Percentiles rank a stretch among this genome's conserved stretches.
Evolutionary conservation across 2,888 invertebrate genomes (phyloP).

Genomic region (Ochropacha duplaris): DNA sequence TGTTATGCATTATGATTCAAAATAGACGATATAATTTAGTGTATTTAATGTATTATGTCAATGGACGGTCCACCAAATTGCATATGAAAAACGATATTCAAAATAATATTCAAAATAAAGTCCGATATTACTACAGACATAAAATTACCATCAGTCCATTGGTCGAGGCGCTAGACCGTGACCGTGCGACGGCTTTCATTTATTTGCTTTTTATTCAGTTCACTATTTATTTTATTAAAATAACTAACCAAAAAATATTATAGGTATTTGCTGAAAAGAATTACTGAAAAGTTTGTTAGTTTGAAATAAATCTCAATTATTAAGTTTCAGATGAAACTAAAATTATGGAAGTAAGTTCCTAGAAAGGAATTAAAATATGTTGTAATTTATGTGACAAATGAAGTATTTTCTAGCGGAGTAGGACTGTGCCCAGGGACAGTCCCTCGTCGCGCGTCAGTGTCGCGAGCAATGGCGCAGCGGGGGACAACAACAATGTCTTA

Average conservation of each 20-base stretch:
- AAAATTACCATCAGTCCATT: neutral
- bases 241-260: neutral
- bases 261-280: no score
- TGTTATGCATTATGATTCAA: neutral
- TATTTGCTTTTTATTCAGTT: neutral
- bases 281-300: no score
- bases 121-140: neutral
- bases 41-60: no score
- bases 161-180: neutral
- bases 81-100: no score
- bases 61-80: neutral
- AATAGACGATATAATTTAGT: neutral
- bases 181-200: neutral
- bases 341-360: neutral
- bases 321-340: neutral
- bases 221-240: neutral
- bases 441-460: neutral
- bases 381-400: neutral
- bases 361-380: neutral
- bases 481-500: neutral
- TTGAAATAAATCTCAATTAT: no score
- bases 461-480: neutral
- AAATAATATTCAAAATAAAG: neutral
- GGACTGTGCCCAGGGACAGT: neutral
- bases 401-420: neutral